These are phyloP conservation scores for Sorex fumeus DNA, from an alignment of 2,113 vertebrate genomes.

Conservation along the genomic window DNA sequence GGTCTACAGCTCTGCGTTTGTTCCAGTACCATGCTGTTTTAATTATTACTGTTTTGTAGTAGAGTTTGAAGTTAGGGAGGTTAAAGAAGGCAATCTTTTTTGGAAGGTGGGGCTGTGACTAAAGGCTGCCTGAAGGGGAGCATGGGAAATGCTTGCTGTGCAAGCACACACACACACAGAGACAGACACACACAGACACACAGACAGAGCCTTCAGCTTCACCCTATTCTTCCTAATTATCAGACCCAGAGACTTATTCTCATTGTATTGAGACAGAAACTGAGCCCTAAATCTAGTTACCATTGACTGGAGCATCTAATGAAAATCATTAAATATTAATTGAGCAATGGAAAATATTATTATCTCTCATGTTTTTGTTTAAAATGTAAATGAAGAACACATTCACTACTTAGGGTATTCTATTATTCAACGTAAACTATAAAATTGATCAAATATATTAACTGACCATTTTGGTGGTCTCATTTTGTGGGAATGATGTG, in stretches of 20 bases:
- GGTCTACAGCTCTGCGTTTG: too few species aligned
- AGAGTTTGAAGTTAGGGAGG: too few species aligned
- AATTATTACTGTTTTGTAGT: too few species aligned
- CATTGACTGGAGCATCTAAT: not conserved
- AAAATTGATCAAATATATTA: slow-evolving; percentile 16
- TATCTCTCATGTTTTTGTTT: not conserved
- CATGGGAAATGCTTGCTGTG: not conserved
- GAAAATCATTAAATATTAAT: not conserved
- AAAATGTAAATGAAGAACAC: not conserved
- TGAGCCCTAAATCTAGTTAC: not conserved
- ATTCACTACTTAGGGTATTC: not conserved
- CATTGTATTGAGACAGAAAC: not conserved
- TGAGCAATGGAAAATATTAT: not conserved
- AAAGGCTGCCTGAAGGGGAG: not conserved
- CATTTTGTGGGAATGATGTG: not conserved
- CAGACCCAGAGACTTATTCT: not conserved
- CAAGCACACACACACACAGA: not conserved
- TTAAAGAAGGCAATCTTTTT: not conserved
- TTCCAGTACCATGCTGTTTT: too few species aligned
- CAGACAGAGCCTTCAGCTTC: not conserved
- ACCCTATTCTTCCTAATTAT: not conserved
- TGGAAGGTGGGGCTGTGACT: not conserved
- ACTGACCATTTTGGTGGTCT: not conserved
- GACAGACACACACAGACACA: not conserved
- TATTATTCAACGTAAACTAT: not conserved